A percentile compares a stretch with the other conserved stretches of the same genome.
phyloP scores from a whole-genome alignment of 1,140 invertebrate genomes.

The Hesperophylax magnus region DNA sequence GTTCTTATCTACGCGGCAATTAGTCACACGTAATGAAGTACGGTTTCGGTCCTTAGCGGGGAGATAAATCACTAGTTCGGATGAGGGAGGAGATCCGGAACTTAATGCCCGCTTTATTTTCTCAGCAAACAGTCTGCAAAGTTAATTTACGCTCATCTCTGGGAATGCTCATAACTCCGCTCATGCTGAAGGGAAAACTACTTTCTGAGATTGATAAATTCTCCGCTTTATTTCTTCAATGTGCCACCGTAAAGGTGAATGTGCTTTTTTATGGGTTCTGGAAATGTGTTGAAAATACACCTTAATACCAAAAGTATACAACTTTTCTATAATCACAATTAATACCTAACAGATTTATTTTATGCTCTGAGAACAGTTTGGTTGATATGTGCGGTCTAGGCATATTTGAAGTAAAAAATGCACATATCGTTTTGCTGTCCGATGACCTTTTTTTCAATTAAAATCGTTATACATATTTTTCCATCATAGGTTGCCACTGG shows the following conservation, averaged over 20 bases:
- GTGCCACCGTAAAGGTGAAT: neutral
- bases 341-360: too few species aligned
- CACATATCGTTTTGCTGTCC: too few species aligned
- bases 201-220: conserved; percentile 18
- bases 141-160: conserved; percentile 51
- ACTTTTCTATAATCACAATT: too few species aligned
- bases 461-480: too few species aligned
- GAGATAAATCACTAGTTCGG: conserved; percentile 50
- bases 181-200: conserved; percentile 25
- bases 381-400: too few species aligned
- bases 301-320: too few species aligned
- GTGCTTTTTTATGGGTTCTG: neutral
- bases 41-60: neutral
- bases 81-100: conserved; percentile 41
- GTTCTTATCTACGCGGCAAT: conserved; percentile 52
- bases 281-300: too few species aligned
- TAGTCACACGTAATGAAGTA: conserved; percentile 55
- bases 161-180: conserved; percentile 46
- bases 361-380: too few species aligned
- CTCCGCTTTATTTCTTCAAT: neutral
- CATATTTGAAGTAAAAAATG: too few species aligned
- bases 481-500: too few species aligned
- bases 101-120: conserved; percentile 49
- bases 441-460: too few species aligned
- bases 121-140: conserved; percentile 49